phyloP scores from a whole-genome alignment of 35 echinoderm and acorn worm genomes.

The Heliocidaris erythrogramma region DNA sequence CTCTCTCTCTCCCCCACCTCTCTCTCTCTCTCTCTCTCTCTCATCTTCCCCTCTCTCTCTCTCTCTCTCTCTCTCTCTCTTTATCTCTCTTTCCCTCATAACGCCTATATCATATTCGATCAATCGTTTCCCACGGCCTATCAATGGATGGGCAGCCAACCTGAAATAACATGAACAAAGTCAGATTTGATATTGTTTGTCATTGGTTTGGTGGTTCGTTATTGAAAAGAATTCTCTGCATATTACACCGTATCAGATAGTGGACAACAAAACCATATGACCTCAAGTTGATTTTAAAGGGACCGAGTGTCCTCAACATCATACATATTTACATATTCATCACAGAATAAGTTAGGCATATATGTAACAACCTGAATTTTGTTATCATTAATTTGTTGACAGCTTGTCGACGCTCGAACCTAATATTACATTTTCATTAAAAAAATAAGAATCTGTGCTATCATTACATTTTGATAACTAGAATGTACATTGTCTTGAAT shows the following conservation, averaged over 20 bases:
- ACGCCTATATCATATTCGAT: neutral
- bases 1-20: neutral
- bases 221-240: neutral
- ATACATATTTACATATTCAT: neutral
- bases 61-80: conserved; percentile 20
- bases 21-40: neutral
- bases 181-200: conserved; percentile 11
- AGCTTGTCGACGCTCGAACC: too few relatives aligned
- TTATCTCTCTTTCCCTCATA: neutral
- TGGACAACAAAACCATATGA: neutral
- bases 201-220: neutral
- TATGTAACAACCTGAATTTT: too few relatives aligned
- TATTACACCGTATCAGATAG: neutral
- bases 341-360: too few relatives aligned
- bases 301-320: neutral
- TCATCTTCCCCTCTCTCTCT: neutral
- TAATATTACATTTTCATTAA: too few relatives aligned
- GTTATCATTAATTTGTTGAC: too few relatives aligned
- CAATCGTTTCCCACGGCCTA: neutral
- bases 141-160: neutral
- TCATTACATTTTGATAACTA: too few relatives aligned
- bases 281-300: neutral
- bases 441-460: too few relatives aligned
- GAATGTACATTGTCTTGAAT: too few relatives aligned
- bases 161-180: conserved; percentile 18